Percentiles rank a stretch among this genome's conserved stretches.
Evolutionary conservation across 1,140 invertebrate species (phyloP).

Genomic region (Leptestheria dahalacensis): DNA sequence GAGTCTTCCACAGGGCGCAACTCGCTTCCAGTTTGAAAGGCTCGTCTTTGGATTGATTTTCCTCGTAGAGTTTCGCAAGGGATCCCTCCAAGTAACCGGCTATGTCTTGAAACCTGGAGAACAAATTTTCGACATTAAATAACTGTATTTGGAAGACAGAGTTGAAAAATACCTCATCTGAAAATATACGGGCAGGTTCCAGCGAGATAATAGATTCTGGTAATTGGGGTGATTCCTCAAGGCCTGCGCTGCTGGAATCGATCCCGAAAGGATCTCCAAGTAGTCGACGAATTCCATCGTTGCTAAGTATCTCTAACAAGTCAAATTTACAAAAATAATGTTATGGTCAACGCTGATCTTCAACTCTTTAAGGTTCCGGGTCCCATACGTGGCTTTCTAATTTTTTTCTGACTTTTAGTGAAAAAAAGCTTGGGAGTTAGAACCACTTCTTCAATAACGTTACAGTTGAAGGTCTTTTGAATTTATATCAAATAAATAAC

Average conservation of each 20-base stretch:
- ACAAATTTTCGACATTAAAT: conserved; percentile 17
- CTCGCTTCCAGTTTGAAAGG: conserved; percentile 18
- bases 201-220: conserved; percentile 60
- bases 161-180: conserved; percentile 49
- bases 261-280: conserved; percentile 50
- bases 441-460: no score
- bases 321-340: conserved; percentile 14
- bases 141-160: conserved; percentile 16
- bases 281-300: conserved; percentile 61
- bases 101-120: conserved; percentile 66
- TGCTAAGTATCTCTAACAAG: conserved; percentile 51
- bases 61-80: conserved; percentile 29
- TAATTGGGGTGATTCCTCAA: conserved; percentile 48
- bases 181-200: conserved; percentile 90
- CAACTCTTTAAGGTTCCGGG: no score
- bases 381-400: no score
- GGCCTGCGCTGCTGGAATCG: conserved; percentile 33
- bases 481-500: no score
- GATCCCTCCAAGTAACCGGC: conserved; percentile 47
- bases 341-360: conserved; percentile 3
- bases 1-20: conserved; percentile 23
- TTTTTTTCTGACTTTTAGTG: no score
- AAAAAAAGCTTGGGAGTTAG: no score
- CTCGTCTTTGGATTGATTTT: conserved; percentile 17
- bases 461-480: background rate